phyloP scores from a whole-genome alignment of 2,797 vertebrate species.

The Nyctibius grandis region DNA sequence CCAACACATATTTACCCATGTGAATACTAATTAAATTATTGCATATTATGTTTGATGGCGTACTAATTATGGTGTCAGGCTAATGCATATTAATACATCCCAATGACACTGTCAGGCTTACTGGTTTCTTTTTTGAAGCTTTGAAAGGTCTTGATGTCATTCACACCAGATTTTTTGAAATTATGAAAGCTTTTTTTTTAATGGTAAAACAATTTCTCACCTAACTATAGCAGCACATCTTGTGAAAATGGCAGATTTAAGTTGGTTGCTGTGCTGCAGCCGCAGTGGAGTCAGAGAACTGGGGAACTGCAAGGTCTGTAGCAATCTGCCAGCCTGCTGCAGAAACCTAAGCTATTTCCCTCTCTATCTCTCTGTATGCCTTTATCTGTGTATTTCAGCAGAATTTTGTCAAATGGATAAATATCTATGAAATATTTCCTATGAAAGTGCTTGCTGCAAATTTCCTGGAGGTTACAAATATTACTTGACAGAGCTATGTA shows the following conservation, averaged over 20 bases:
- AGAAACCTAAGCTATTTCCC: not conserved
- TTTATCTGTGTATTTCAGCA: not conserved
- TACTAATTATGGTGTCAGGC: not conserved
- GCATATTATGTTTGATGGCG: not conserved
- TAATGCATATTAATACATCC: not conserved
- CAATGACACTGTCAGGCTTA: not conserved
- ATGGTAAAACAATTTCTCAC: not conserved
- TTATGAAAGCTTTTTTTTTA: not conserved
- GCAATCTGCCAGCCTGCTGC: not conserved
- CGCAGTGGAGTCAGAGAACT: not conserved
- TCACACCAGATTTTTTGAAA: not conserved
- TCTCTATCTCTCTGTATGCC: rapidly evolving
- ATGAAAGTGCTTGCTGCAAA: not conserved
- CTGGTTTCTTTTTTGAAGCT: not conserved
- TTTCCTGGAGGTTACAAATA: not conserved
- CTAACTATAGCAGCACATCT: not conserved
- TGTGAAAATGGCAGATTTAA: not conserved
- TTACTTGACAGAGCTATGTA: not conserved
- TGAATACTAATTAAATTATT: slow-evolving; percentile 34
- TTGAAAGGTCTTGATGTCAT: not conserved
- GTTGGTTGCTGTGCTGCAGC: not conserved
- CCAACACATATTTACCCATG: not conserved
- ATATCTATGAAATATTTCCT: not conserved
- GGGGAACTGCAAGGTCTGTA: not conserved
- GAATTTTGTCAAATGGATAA: not conserved